Evolutionary conservation across 2,113 vertebrate genomes (phyloP).

Genomic region (Sitta europaea): DNA sequence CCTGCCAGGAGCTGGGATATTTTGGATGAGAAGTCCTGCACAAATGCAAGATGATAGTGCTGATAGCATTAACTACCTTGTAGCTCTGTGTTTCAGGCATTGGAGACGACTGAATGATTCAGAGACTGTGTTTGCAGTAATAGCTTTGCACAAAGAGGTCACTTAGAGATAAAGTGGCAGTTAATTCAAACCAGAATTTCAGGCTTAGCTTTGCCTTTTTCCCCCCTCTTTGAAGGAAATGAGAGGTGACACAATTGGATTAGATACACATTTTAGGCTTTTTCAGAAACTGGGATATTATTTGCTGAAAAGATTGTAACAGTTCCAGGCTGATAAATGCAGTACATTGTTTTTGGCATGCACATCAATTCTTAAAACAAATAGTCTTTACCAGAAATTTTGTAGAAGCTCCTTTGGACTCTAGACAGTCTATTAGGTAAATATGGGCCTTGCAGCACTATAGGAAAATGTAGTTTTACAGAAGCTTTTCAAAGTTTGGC

Average conservation of each 20-base stretch:
- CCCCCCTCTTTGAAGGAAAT: slow-evolving; percentile 1
- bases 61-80: slow-evolving; percentile 12
- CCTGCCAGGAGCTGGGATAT: neutral
- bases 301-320: slow-evolving; percentile 44
- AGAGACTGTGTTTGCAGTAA: slow-evolving; percentile 15
- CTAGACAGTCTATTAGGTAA: neutral
- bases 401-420: neutral
- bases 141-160: slow-evolving; percentile 42
- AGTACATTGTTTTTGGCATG: slow-evolving; percentile 13
- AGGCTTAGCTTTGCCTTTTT: neutral
- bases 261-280: slow-evolving; percentile 5
- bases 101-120: neutral
- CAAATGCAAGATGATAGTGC: neutral
- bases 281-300: slow-evolving; percentile 23
- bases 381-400: slow-evolving; percentile 19
- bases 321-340: slow-evolving; percentile 29
- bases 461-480: neutral
- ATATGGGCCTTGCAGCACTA: neutral
- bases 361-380: neutral
- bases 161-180: slow-evolving; percentile 53
- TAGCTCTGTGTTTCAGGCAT: neutral
- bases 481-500: slow-evolving; percentile 2
- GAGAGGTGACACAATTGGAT: slow-evolving; percentile 45
- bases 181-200: slow-evolving; percentile 56
- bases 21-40: neutral